Evolutionary conservation across 1,140 invertebrate genomes (phyloP).

Genomic region (Pissodes strobi): DNA sequence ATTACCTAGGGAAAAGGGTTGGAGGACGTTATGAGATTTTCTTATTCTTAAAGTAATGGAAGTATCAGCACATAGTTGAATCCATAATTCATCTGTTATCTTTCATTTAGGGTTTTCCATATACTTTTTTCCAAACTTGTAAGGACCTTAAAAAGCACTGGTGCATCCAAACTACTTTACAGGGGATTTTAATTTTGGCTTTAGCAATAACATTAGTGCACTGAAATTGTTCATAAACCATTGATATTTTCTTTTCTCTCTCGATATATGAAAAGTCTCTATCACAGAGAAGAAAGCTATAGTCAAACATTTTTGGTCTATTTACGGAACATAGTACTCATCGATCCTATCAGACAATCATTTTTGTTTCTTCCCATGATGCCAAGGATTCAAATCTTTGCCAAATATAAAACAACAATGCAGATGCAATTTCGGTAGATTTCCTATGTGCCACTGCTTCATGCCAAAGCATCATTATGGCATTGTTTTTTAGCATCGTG

Average conservation of each 20-base stretch:
- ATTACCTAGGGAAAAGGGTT: too few species aligned
- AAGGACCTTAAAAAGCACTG: neutral
- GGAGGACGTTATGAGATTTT: too few species aligned
- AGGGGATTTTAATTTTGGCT: neutral
- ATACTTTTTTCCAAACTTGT: neutral
- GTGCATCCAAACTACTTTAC: neutral
- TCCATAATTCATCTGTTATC: slow-evolving; percentile 11
- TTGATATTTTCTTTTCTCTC: slow-evolving; percentile 4
- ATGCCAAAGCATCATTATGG: neutral
- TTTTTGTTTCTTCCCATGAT: slow-evolving; percentile 8
- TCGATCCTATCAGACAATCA: slow-evolving; percentile 18
- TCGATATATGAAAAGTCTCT: slow-evolving; percentile 17
- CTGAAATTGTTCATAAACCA: neutral
- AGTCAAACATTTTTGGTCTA: slow-evolving; percentile 17
- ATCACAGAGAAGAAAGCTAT: slow-evolving; percentile 21
- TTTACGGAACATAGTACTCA: slow-evolving; percentile 9
- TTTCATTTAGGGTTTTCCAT: neutral
- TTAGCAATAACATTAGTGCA: slow-evolving; percentile 13
- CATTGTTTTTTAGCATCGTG: too few species aligned
- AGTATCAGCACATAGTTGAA: too few species aligned
- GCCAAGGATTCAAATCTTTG: neutral
- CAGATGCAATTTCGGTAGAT: too few species aligned
- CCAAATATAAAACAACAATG: too few species aligned
- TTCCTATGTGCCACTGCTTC: slow-evolving; percentile 1
- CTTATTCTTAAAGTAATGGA: too few species aligned